Conservation (phyloP, 2,888 invertebrate species). For the Pocota personata region DNA sequence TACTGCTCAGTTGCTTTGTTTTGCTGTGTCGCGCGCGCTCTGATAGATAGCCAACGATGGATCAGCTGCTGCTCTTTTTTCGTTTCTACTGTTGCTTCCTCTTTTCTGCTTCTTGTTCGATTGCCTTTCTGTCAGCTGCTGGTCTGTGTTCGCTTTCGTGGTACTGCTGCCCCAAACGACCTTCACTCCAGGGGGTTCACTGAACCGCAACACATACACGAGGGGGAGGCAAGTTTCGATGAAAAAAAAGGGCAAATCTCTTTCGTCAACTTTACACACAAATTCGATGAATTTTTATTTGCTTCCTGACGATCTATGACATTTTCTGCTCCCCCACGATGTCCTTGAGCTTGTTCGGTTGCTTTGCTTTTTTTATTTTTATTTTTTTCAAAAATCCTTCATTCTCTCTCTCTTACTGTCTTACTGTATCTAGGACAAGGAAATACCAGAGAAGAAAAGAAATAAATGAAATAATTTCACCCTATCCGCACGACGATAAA, state of each 20-base stretch:
- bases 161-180: constrained; percentile 44
- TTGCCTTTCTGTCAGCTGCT: constrained; percentile 39
- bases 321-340: constrained; percentile 34
- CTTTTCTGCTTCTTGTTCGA: not conserved
- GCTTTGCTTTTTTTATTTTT: constrained; percentile 10
- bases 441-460: not conserved
- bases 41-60: constrained; percentile 15
- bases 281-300: not conserved
- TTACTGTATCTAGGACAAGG: constrained; percentile 58
- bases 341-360: constrained; percentile 50
- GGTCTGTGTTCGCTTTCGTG: constrained; percentile 20
- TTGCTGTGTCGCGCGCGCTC: constrained; percentile 16
- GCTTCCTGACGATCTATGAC: constrained; percentile 20
- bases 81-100: constrained; percentile 31
- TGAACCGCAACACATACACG: constrained; percentile 42
- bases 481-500: not conserved
- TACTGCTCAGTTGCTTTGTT: constrained; percentile 24
- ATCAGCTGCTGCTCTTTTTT: constrained; percentile 40
- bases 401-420: not conserved
- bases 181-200: constrained; percentile 69
- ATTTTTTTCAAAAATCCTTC: constrained; percentile 21
- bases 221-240: not conserved
- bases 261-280: not conserved
- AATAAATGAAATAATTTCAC: not conserved
- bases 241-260: not conserved